phyloP scores from a whole-genome alignment of 2,888 invertebrate genomes.

The Ornithoptera priamus region DNA sequence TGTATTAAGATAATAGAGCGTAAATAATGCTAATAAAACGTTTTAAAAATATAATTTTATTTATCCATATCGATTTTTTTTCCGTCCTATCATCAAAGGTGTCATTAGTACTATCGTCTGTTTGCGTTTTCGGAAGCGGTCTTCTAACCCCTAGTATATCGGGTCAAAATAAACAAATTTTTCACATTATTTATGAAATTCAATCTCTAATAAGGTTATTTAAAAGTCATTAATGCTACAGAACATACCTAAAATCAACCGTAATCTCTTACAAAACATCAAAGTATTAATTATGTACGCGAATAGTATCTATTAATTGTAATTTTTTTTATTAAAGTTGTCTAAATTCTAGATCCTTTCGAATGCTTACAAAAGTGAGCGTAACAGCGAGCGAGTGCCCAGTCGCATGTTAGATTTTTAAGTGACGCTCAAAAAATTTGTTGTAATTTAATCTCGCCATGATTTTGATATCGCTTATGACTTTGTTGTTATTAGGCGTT shows the following conservation, averaged over 20 bases:
- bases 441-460: conserved; percentile 39
- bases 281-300: conserved; percentile 2
- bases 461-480: conserved; percentile 53
- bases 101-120: no score
- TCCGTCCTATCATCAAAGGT: no score
- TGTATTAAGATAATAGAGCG: no score
- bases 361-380: conserved; percentile 70
- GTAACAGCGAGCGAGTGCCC: conserved; percentile 53
- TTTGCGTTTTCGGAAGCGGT: no score
- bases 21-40: no score
- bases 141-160: not conserved
- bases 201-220: not conserved
- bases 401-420: conserved; percentile 55
- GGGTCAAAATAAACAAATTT: not conserved
- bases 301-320: conserved; percentile 13
- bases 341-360: conserved; percentile 71
- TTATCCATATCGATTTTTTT: no score
- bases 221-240: not conserved
- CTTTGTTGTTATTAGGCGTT: conserved; percentile 54
- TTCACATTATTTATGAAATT: not conserved
- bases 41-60: no score
- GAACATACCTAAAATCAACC: not conserved
- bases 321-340: conserved; percentile 45
- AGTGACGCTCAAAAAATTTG: conserved; percentile 38
- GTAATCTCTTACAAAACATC: conserved; percentile 4